Base-by-base conservation (phyloP, 2,888 invertebrate genomes). In the Leuctra nigra region DNA sequence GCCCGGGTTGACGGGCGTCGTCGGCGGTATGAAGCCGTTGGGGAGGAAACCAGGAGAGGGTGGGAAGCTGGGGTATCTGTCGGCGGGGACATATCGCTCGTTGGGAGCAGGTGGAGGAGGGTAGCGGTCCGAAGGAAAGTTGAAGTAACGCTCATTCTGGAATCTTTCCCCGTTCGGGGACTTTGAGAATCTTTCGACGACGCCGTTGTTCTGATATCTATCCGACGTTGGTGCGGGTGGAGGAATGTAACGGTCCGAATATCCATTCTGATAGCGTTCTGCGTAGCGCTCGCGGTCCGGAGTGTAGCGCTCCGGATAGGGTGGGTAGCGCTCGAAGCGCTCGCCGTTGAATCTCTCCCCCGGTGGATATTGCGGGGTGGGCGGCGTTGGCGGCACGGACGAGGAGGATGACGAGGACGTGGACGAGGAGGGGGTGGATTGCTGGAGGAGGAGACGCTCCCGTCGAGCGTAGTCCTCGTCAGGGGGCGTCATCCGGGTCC, bases 71-170 rank as follows among this genome's bases (percentile, higher is more conserved):
- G 50, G 9, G 50, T 50, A 50, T 7, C 50, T n/a, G 33, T 50
- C 50, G 3, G 35, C 14, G 56, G 84, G 83, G 63, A 84, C 82
- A 69, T 85, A 85, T 64, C 85, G 79, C 73, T 85, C 84, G 63
- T 83, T 81, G 70, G 85, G 85, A 14, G 83, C 83, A 60, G 83
- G 81, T 4, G 84, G 82, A 18, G 84, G 82, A 62, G 83, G 78
- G 65, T 84, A 83, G 64, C 83, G 75, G 55, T 76, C 76, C 59
- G 70, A 69, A 13, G 70, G 68, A 1, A 72, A 70, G 55, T 69
- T 69, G 16, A 65, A 62, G 41, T 68, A 64, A 23, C 70, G 70
- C 7, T 66, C 54, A 59, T 60, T 66, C 61, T 36, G 64, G 64
- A 63, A 68, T 64, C 68, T 65, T 13, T 68, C 69, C 9, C 60